Evolutionary conservation across 2,797 vertebrate species (phyloP), one percentile per base, ranked within the genome.

Genomic region (Sebastes trivittatus): DNA sequence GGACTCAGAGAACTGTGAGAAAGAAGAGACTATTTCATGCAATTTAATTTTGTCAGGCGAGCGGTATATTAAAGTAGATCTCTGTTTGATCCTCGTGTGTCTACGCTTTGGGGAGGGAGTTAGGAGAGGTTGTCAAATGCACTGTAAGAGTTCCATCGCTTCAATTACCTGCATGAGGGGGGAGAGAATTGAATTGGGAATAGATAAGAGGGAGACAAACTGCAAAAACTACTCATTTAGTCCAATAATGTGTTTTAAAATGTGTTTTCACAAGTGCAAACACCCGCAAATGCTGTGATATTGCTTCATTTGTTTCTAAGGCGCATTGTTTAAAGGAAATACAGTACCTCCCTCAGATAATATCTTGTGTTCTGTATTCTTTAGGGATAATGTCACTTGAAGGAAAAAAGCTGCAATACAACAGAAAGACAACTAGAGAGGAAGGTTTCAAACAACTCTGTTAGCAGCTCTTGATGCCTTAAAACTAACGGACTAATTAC

Each of bases 31-130:
- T 36, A 32, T 72, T 67, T 81, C 42, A 20, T 72, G 62, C 54
- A 75, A 85, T 83, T 77, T 2, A 2, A 80, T 88, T 88, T 75
- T 22, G 78, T 68, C 46, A 13, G 36, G 58, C 74, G 20, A 9
- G 62, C 5, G 1, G 30, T 75, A 59, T 70, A 68, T 78, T 70
- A 60, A 62, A 82, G 73, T 29, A 38, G 61, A 68, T 42, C 68
- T 59, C 13, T 46, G 32, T 68, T 67, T 70, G 54, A 73, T 75
- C 29, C 14, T 36, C 11, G 64, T 32, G 22, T 65, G 71, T 67
- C 67, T 61, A 4, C 11, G n/a, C 42, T 75, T 29, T 59, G 25
- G 49, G 72, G 69, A 55, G 42, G 52, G 66, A 38, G 36, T 78
- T 71, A 75, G 62, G 38, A 62, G 75, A 55, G 36, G 61, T 4